These are phyloP conservation scores for Sminthurides aquaticus DNA, from an alignment of 2,888 invertebrate species.

Conservation along the genomic window DNA sequence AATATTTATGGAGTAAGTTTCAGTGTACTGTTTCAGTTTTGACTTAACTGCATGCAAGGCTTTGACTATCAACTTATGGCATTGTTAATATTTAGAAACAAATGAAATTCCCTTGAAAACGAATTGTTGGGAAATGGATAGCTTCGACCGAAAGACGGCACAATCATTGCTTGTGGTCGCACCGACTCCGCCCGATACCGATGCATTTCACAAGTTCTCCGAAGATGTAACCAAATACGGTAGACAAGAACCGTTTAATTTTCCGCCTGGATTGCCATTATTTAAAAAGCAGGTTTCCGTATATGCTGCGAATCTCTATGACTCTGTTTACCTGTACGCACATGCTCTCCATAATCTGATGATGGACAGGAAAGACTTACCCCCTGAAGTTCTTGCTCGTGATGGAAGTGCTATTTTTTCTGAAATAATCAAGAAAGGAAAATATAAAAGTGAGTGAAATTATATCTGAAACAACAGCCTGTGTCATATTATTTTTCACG, in stretches of 20 bases:
- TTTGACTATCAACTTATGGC: not conserved
- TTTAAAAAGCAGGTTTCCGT: conserved; percentile 71
- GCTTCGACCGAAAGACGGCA: conserved; percentile 50
- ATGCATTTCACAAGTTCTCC: conserved; percentile 63
- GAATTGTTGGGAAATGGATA: conserved; percentile 35
- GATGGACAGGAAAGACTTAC: conserved; percentile 53
- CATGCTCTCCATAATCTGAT: conserved; percentile 66
- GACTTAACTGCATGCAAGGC: not conserved
- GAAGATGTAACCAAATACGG: conserved; percentile 72
- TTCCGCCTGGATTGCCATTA: conserved; percentile 46
- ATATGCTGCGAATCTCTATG: conserved; percentile 89
- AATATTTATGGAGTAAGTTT: conserved; percentile 69
- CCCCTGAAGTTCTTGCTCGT: conserved; percentile 57
- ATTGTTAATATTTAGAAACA: too few relatives aligned
- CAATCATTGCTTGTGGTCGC: conserved; percentile 81
- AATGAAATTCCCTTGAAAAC: conserved; percentile 13
- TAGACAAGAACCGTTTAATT: conserved; percentile 69
- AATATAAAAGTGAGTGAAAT: conserved; percentile 64
- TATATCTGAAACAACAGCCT: not conserved
- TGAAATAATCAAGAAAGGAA: conserved; percentile 72
- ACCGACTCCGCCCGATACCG: conserved; percentile 68
- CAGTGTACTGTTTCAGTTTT: not conserved
- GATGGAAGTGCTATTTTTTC: conserved; percentile 83
- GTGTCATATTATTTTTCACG: not conserved
- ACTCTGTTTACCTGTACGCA: conserved; percentile 87